A percentile compares a stretch with the other conserved stretches of the same genome.
These are phyloP conservation scores for Chromoteleia sp. DNA, from an alignment of 2,888 invertebrate species.

Conservation along the genomic window DNA sequence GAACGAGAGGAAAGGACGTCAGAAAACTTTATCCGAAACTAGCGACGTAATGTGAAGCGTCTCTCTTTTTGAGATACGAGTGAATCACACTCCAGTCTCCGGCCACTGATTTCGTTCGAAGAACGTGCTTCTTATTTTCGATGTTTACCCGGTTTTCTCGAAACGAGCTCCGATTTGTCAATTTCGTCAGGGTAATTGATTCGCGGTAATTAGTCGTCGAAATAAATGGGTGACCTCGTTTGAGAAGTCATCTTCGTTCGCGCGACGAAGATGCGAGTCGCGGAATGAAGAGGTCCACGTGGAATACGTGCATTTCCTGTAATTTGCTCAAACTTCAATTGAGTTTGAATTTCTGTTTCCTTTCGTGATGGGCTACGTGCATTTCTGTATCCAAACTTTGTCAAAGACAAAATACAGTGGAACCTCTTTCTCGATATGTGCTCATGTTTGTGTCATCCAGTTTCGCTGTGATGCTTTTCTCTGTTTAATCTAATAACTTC, in stretches of 20 bases:
- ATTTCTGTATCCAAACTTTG: slow-evolving; percentile 23
- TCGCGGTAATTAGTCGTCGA: slow-evolving; percentile 36
- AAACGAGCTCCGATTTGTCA: neutral
- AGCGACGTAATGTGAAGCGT: too few relatives aligned
- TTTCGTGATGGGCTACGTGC: slow-evolving; percentile 16
- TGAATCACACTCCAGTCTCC: too few relatives aligned
- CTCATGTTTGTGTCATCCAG: too few relatives aligned
- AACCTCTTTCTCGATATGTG: too few relatives aligned
- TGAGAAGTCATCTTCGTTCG: slow-evolving; percentile 24
- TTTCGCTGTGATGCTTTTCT: too few relatives aligned
- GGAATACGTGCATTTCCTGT: slow-evolving; percentile 32
- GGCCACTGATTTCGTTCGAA: neutral
- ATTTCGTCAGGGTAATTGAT: slow-evolving; percentile 9
- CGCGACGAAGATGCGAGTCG: slow-evolving; percentile 3
- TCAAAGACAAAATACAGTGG: slow-evolving; percentile 1
- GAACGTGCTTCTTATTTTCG: neutral
- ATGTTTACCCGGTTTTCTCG: neutral
- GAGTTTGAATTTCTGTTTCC: slow-evolving; percentile 41
- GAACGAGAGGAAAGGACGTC: too few relatives aligned
- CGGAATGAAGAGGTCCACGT: slow-evolving; percentile 19
- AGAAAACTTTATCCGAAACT: too few relatives aligned
- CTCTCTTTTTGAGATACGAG: too few relatives aligned
- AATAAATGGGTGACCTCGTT: slow-evolving; percentile 26
- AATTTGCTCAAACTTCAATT: slow-evolving; percentile 48
- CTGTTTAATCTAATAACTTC: too few relatives aligned